phyloP scores from a whole-genome alignment of 37 sponge, comb jelly and placozoan species.

The Geodia barretti region DNA sequence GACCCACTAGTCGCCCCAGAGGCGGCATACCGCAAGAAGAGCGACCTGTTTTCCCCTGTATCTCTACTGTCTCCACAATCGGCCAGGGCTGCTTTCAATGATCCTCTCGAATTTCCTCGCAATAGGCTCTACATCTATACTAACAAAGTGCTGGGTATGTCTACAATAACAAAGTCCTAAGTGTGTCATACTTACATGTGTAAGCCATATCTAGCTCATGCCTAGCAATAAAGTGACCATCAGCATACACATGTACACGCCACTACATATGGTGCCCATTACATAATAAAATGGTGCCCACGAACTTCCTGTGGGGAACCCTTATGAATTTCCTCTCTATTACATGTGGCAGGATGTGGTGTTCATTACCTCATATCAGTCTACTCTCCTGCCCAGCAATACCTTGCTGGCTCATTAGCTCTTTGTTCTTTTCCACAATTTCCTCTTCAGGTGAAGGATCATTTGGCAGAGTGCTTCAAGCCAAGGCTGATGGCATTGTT shows the following conservation, averaged over 20 bases:
- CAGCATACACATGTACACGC: too few relatives aligned
- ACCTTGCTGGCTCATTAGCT: too few relatives aligned
- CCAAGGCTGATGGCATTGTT: conserved; percentile 59
- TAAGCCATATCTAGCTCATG: background rate
- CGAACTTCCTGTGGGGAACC: too few relatives aligned
- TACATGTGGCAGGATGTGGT: too few relatives aligned
- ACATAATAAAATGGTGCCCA: too few relatives aligned
- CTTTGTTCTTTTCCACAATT: background rate
- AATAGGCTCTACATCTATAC: background rate
- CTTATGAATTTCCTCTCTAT: too few relatives aligned
- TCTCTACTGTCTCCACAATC: background rate
- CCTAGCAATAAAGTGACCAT: too few relatives aligned
- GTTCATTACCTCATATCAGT: too few relatives aligned
- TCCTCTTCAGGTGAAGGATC: conserved; percentile 49
- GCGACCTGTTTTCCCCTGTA: background rate
- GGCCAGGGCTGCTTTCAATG: background rate
- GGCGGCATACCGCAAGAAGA: background rate
- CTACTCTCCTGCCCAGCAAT: too few relatives aligned
- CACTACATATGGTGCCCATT: too few relatives aligned
- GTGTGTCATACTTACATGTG: background rate
- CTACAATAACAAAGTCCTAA: background rate
- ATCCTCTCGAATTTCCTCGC: background rate
- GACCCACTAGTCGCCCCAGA: background rate
- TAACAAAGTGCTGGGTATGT: background rate
- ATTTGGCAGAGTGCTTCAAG: conserved; percentile 68